Conservation (phyloP, 2,797 vertebrate genomes). For the Rousettus madagascariensis region DNA sequence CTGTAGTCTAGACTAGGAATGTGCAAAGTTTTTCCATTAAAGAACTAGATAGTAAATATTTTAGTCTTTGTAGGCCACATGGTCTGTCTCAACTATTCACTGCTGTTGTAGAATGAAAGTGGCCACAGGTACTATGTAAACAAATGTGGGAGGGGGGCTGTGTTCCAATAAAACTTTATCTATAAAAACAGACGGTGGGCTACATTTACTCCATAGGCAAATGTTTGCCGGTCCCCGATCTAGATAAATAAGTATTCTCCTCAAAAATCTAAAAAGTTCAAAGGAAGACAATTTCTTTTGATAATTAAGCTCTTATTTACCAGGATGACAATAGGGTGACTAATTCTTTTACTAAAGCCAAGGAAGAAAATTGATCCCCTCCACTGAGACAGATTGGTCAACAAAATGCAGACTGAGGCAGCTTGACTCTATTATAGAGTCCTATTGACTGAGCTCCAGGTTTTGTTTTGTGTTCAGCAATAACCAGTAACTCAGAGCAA, state of each 20-base stretch:
- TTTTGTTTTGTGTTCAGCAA: background rate
- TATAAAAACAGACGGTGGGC: background rate
- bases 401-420: background rate
- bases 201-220: background rate
- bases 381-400: background rate
- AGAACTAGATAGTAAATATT: background rate
- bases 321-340: accelerated
- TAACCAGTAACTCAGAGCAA: conserved; percentile 10
- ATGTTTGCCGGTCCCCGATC: background rate
- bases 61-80: background rate
- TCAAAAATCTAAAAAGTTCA: conserved; percentile 18
- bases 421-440: background rate
- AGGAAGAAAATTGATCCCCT: background rate
- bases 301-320: background rate
- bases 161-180: background rate
- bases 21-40: background rate
- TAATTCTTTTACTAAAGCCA: conserved; percentile 7
- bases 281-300: background rate
- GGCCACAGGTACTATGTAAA: background rate
- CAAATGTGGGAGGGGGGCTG: background rate
- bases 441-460: background rate
- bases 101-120: background rate
- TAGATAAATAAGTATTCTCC: background rate
- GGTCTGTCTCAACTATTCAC: background rate
- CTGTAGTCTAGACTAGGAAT: background rate